Percentiles rank a stretch among this genome's conserved stretches.
phyloP scores from a whole-genome alignment of 2,888 invertebrate species.

The Suillia variegata region DNA sequence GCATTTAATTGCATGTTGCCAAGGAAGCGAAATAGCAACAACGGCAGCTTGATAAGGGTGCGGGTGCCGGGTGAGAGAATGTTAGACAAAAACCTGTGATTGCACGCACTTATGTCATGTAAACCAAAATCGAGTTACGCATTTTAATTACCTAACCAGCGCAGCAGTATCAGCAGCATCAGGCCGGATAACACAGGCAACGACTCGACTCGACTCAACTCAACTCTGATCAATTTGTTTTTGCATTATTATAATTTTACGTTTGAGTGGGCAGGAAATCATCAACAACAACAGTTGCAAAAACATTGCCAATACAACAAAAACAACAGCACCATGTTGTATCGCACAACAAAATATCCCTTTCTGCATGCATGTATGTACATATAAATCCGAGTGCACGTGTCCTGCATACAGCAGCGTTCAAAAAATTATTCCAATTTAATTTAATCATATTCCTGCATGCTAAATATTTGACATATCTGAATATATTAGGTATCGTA shows the following conservation, averaged over 20 bases:
- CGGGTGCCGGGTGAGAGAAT: not conserved
- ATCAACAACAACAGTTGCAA: not conserved
- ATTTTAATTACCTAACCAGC: conserved; percentile 36
- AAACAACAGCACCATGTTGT: too few species aligned
- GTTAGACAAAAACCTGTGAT: conserved; percentile 43
- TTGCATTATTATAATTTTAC: not conserved
- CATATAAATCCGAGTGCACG: too few species aligned
- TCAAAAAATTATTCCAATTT: too few species aligned
- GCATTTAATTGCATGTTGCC: conserved; percentile 14
- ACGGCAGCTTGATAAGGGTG: not conserved
- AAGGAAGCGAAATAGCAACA: not conserved
- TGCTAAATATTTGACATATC: too few species aligned
- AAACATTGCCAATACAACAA: too few species aligned
- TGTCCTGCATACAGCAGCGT: too few species aligned
- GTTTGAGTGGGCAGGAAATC: too few species aligned
- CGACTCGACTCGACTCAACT: not conserved
- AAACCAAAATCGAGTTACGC: conserved; percentile 53
- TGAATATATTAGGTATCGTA: too few species aligned
- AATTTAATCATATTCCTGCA: too few species aligned
- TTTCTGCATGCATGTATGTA: too few species aligned
- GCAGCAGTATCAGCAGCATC: not conserved
- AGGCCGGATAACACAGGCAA: not conserved
- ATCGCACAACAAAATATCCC: too few species aligned
- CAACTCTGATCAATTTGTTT: not conserved
- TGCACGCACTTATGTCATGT: conserved; percentile 48